These are phyloP conservation scores for Ypsolopha scabrella DNA, from an alignment of 2,888 invertebrate species.

Conservation along the genomic window DNA sequence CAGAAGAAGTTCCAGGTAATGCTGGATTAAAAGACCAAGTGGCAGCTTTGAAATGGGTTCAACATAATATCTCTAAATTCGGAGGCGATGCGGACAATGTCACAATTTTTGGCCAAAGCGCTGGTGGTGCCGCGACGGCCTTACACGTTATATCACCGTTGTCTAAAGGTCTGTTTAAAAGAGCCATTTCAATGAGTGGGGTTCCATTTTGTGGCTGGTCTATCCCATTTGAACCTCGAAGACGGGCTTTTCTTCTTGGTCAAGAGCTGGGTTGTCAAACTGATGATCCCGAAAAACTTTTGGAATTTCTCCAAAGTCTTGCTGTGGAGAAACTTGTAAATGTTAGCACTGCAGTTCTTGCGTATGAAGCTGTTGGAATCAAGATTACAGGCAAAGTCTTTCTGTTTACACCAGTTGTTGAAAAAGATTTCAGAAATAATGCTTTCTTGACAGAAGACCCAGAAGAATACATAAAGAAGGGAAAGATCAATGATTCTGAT, in stretches of 20 bases:
- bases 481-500: constrained; percentile 56
- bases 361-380: constrained; percentile 7
- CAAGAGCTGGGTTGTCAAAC: constrained; percentile 20
- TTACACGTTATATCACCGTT: constrained; percentile 17
- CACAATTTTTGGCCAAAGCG: constrained; percentile 35
- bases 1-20: constrained; percentile 56
- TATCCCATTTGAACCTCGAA: constrained; percentile 15
- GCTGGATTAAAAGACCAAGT: constrained; percentile 38
- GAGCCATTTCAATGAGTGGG: constrained; percentile 19
- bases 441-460: constrained; percentile 19
- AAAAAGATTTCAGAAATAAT: constrained; percentile 20
- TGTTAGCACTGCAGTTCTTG: constrained; percentile 9
- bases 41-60: constrained; percentile 7
- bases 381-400: constrained; percentile 11
- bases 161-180: constrained; percentile 16
- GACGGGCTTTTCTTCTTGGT: constrained; percentile 20
- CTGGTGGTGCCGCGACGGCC: constrained; percentile 26
- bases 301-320: constrained; percentile 21
- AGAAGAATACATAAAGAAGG: constrained; percentile 23
- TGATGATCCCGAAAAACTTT: constrained; percentile 17
- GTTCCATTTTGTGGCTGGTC: constrained; percentile 18
- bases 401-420: constrained; percentile 20
- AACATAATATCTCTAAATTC: constrained; percentile 7
- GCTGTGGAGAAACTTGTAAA: constrained; percentile 17
- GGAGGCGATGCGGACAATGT: constrained; percentile 19